Conservation (phyloP, 2,888 invertebrate species). For the Alcis repandata region DNA sequence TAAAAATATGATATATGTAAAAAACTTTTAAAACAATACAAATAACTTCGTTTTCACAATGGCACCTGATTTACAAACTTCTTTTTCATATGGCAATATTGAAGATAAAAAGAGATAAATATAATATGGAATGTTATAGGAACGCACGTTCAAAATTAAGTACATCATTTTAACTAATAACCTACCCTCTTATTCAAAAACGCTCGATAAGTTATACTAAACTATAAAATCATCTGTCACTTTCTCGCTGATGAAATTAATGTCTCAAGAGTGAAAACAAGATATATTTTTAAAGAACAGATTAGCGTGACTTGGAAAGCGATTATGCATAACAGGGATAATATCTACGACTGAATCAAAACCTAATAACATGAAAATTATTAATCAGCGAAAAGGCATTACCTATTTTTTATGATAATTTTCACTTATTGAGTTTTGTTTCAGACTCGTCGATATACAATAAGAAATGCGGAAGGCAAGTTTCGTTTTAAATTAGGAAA, state of each 20-base stretch:
- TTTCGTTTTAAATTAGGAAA: conserved; percentile 14
- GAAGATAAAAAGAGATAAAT: conserved; percentile 18
- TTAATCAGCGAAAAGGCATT: background rate
- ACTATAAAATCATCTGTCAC: too few relatives aligned
- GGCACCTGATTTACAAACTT: conserved; percentile 45
- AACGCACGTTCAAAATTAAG: conserved; percentile 38
- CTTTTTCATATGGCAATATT: conserved; percentile 41
- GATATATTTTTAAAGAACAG: too few relatives aligned
- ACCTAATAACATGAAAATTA: background rate
- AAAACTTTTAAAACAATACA: conserved; percentile 16
- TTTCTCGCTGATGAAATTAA: too few relatives aligned
- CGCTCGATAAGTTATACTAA: too few relatives aligned
- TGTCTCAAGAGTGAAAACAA: too few relatives aligned
- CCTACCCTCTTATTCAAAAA: too few relatives aligned
- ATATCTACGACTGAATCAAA: background rate
- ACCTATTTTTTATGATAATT: background rate
- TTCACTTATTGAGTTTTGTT: conserved; percentile 4
- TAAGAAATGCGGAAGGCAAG: conserved; percentile 41
- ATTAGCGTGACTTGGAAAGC: too few relatives aligned
- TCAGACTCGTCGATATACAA: conserved; percentile 10
- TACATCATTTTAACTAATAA: conserved; percentile 13
- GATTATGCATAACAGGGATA: too few relatives aligned
- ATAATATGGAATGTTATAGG: conserved; percentile 44
- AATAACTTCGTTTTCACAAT: conserved; percentile 43
- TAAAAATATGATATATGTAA: conserved; percentile 13